Base-by-base conservation (phyloP, 2,888 invertebrate genomes). In the Lepidocyrtoides sp. region DNA sequence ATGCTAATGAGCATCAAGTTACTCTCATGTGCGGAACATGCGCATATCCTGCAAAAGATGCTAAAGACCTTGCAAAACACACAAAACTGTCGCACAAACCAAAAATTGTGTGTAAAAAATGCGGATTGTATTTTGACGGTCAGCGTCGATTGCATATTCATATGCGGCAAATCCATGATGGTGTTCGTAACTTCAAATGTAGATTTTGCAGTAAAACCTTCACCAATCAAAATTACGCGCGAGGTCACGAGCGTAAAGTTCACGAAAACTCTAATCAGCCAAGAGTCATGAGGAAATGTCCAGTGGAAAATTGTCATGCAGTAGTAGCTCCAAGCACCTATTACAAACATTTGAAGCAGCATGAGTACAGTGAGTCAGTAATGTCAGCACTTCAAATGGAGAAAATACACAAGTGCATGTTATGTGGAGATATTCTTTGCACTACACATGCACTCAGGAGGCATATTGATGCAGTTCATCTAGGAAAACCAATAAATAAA, bases 401-500 rank as follows among this genome's bases (percentile, higher is more conserved):
- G 48, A 8, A 32, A 17, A 44, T n/a, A 2, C 60, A 26, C 3
- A 81, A 82, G 32, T 90, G 89, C 51, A 75, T 23, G 63, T 29
- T 90, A 0, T 90, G 89, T 54, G 41, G 26, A 20, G 89, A 90
- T 36, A 12, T 7, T 0, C 69, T 84, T 23, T 23, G 83, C 12
- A 60, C 26, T 32, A 5, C n/a, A 4, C 8, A 14, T 14, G 12
- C 77, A 0, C 41, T 90, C 4, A 75, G 48, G 32, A 44, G 89
- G 14, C 89, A 90, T 51, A 84, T 90, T 41, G 89, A 90, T 36
- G 57, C 44, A 5, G 29, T 90, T 51, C 89, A 90, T 44, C 69
- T 90, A 14, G 89, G 89, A 36, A 90, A 90, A 41, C 84, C 84
- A 2, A 48, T 90, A 17, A 90, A 90, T 17, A 23, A 32, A n/a